Evolutionary conservation across 2,113 vertebrate genomes (phyloP).

Genomic region (Scartelaos histophorus): DNA sequence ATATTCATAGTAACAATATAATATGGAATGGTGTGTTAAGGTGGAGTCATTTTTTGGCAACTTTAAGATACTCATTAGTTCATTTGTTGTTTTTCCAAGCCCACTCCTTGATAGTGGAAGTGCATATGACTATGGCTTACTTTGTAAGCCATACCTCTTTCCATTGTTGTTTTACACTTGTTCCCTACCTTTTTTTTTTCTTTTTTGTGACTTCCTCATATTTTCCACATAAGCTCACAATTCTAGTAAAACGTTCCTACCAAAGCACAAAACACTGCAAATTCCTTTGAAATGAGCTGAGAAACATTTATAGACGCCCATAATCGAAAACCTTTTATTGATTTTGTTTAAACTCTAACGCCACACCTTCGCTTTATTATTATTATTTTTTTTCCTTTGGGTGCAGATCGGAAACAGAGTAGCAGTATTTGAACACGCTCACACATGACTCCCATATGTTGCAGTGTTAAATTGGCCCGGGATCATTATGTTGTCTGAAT

Average conservation of each 20-base stretch:
- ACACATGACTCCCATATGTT: slow-evolving; percentile 72
- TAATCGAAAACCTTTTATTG: slow-evolving; percentile 24
- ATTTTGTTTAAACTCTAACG: slow-evolving; percentile 30
- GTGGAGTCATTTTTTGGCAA: too few relatives aligned
- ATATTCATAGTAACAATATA: too few relatives aligned
- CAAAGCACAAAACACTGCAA: slow-evolving; percentile 30
- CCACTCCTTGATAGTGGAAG: background rate
- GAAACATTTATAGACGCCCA: slow-evolving; percentile 40
- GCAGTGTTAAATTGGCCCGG: slow-evolving; percentile 57
- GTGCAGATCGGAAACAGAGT: slow-evolving; percentile 55
- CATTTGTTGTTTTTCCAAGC: background rate
- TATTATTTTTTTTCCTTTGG: slow-evolving; percentile 8
- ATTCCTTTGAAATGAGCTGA: slow-evolving; percentile 49
- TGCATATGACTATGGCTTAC: background rate
- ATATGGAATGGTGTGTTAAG: too few relatives aligned
- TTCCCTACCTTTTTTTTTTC: slow-evolving; percentile 48
- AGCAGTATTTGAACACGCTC: slow-evolving; percentile 62
- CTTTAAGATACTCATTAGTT: too few relatives aligned
- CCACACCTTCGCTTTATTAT: slow-evolving; percentile 11
- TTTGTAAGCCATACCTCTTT: background rate
- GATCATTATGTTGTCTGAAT: slow-evolving; percentile 74
- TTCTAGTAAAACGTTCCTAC: slow-evolving; percentile 45
- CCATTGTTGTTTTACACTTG: slow-evolving; percentile 40
- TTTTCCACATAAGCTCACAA: slow-evolving; percentile 58
- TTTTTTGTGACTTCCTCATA: slow-evolving; percentile 51